These are phyloP conservation scores for Berghia stephanieae DNA, from an alignment of 1,140 invertebrate genomes.

Conservation along the genomic window DNA sequence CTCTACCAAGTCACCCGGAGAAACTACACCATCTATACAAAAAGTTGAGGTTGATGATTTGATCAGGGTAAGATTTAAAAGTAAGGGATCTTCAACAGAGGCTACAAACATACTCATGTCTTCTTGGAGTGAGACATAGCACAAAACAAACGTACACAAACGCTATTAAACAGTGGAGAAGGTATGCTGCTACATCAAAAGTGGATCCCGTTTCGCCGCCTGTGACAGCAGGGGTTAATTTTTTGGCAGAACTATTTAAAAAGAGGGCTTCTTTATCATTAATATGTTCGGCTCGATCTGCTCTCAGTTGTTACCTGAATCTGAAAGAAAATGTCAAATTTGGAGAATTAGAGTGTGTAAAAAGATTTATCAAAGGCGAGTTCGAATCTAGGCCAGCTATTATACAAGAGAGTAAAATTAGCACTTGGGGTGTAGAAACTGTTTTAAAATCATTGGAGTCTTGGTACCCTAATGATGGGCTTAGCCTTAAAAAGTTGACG, in stretches of 20 bases:
- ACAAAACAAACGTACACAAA: constrained; percentile 27
- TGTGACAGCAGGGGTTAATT: constrained; percentile 8
- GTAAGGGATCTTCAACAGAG: background rate
- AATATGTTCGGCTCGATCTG: background rate
- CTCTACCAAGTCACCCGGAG: too few species aligned
- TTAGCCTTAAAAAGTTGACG: constrained; percentile 17
- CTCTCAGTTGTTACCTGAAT: background rate
- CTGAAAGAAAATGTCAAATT: background rate
- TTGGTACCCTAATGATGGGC: background rate
- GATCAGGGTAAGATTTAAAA: constrained; percentile 28
- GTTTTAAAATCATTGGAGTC: constrained; percentile 15
- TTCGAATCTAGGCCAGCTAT: constrained; percentile 28
- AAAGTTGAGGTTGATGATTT: constrained; percentile 13
- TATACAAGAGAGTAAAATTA: constrained; percentile 17
- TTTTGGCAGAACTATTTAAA: constrained; percentile 11
- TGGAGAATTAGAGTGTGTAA: too few species aligned
- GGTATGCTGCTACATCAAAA: background rate
- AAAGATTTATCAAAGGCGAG: constrained; percentile 22
- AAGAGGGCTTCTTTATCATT: background rate
- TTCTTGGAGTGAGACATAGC: constrained; percentile 27
- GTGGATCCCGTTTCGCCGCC: background rate
- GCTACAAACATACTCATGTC: constrained; percentile 21
- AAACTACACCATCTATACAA: too few species aligned
- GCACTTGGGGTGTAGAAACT: constrained; percentile 22
- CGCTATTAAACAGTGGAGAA: constrained; percentile 27